Conservation (phyloP, 2,113 vertebrate species). For the Apus apus region DNA sequence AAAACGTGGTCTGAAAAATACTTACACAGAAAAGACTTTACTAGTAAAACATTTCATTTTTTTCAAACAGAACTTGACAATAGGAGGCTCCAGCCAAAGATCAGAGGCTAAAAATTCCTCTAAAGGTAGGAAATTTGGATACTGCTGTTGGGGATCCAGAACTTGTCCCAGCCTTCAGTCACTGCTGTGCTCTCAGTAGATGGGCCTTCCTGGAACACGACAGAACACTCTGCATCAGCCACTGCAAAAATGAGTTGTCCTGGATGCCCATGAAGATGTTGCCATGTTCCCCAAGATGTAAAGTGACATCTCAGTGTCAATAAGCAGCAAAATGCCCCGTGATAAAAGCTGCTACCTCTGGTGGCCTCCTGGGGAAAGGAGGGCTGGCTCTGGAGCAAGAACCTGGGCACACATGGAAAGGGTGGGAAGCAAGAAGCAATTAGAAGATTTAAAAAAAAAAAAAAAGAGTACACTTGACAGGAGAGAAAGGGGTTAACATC, state of each 20-base stretch:
- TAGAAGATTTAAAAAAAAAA: not conserved
- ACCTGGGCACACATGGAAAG: not conserved
- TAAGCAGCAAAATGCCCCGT: not conserved
- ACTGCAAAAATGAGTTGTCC: not conserved
- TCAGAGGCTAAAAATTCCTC: not conserved
- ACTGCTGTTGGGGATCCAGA: accelerated
- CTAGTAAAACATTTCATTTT: not conserved
- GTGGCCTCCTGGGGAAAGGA: too few species aligned
- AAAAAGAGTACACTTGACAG: too few species aligned
- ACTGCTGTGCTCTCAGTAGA: not conserved
- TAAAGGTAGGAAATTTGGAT: accelerated
- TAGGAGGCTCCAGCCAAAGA: not conserved
- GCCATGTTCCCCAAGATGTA: too few species aligned
- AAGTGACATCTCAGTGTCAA: not conserved
- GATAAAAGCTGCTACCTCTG: not conserved
- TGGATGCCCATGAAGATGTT: not conserved
- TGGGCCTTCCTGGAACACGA: accelerated
- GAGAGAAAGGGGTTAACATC: not conserved
- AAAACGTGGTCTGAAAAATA: not conserved
- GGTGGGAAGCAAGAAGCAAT: not conserved
- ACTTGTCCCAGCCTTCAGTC: not conserved
- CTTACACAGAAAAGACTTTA: not conserved
- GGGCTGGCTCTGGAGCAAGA: not conserved
- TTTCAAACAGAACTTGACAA: not conserved
- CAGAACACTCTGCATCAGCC: accelerated